Evolutionary conservation across 2,888 invertebrate species (phyloP).

Genomic region (Melanargia galathea): DNA sequence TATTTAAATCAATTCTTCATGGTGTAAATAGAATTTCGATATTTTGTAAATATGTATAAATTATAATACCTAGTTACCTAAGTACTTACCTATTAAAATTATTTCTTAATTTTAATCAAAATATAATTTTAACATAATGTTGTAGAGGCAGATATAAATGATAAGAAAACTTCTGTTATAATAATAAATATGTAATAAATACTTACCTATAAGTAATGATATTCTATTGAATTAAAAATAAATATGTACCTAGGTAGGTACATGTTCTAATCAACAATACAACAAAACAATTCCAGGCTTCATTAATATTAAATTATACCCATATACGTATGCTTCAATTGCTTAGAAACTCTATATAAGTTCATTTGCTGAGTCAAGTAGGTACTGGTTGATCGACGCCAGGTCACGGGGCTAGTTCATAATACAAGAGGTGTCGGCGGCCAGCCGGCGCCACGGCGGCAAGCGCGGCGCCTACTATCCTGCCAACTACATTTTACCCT

Average conservation of each 20-base stretch:
- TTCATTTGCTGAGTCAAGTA: conserved; percentile 72
- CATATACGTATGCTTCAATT: conserved; percentile 50
- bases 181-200: not conserved
- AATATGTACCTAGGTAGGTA: too few relatives aligned
- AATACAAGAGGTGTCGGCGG: conserved; percentile 81
- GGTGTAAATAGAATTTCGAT: not conserved
- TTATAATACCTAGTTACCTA: too few relatives aligned
- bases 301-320: conserved; percentile 53
- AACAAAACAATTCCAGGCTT: conserved; percentile 23
- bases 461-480: conserved; percentile 78
- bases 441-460: conserved; percentile 78
- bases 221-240: too few relatives aligned
- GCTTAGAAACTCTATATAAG: conserved; percentile 64
- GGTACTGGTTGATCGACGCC: conserved; percentile 78
- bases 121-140: too few relatives aligned
- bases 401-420: conserved; percentile 80
- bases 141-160: too few relatives aligned
- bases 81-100: too few relatives aligned
- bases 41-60: too few relatives aligned
- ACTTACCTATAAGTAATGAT: too few relatives aligned
- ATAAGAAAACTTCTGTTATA: too few relatives aligned
- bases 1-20: not conserved
- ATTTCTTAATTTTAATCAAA: too few relatives aligned
- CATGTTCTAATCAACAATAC: conserved; percentile 5
- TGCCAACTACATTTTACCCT: conserved; percentile 57